A percentile compares a stretch with the other conserved stretches of the same genome.
Evolutionary conservation across 2,113 vertebrate species (phyloP).

Genomic region (Gallinago undulata): DNA sequence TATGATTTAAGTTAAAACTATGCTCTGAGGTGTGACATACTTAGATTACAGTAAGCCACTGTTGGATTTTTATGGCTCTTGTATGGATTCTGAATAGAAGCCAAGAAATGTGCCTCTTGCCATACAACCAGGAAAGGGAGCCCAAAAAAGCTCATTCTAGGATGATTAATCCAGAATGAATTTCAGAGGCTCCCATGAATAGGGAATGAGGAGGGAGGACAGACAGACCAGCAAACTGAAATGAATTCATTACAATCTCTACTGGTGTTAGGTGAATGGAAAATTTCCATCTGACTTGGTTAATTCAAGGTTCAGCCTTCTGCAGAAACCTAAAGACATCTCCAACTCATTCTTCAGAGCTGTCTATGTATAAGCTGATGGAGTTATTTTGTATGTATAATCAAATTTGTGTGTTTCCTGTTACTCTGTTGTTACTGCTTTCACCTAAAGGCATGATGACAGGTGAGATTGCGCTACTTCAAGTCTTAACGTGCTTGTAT

Average conservation of each 20-base stretch:
- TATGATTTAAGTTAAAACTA: background rate
- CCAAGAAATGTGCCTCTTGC: background rate
- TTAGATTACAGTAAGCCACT: background rate
- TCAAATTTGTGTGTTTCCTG: background rate
- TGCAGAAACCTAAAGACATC: background rate
- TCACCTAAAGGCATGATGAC: background rate
- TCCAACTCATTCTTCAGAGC: background rate
- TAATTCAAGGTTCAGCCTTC: background rate
- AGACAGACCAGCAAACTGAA: background rate
- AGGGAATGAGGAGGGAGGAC: background rate
- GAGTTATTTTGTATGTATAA: accelerated
- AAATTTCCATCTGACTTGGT: background rate
- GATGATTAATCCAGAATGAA: background rate
- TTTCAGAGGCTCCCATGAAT: background rate
- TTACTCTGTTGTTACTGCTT: background rate
- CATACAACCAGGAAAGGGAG: background rate
- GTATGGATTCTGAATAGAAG: background rate
- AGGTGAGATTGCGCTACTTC: background rate
- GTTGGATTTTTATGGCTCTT: background rate
- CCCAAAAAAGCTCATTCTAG: background rate
- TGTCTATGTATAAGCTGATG: background rate
- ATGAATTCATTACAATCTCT: background rate
- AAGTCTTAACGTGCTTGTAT: background rate
- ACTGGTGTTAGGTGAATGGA: background rate
- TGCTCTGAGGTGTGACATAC: background rate